Conservation (phyloP, 2,888 invertebrate species). For the Euplexia lucipara region DNA sequence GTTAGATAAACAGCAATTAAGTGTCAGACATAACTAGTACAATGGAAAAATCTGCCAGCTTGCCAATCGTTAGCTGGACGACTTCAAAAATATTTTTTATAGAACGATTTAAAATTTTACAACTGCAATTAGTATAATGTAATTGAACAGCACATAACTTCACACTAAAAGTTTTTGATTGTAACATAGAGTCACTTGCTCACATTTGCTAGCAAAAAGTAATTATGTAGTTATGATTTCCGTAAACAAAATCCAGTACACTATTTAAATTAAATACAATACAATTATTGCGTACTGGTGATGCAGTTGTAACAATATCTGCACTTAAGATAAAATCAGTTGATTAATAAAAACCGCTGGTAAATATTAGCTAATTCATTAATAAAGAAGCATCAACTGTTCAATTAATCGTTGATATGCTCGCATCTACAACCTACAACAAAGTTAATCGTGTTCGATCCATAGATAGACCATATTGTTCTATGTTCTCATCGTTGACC, state of each 20-base stretch:
- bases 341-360: not conserved
- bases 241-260: constrained; percentile 43
- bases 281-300: not conserved
- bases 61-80: not conserved
- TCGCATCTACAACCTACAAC: constrained; percentile 13
- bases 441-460: constrained; percentile 8
- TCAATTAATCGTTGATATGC: constrained; percentile 1
- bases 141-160: not conserved
- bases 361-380: constrained; percentile 13
- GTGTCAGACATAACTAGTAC: not conserved
- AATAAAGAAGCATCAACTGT: constrained; percentile 5
- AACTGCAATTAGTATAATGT: not conserved
- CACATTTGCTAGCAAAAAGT: constrained; percentile 27
- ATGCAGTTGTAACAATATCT: not conserved
- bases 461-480: constrained; percentile 59
- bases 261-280: constrained; percentile 4
- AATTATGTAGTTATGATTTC: constrained; percentile 37
- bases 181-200: constrained; percentile 28
- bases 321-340: constrained; percentile 15
- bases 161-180: not conserved
- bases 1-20: not conserved
- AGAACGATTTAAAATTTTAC: not conserved
- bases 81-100: not conserved
- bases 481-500: constrained; percentile 80
- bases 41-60: not conserved